Evolutionary conservation across 2,797 vertebrate genomes (phyloP), one percentile per base, ranked within the genome.

Genomic region (Spizella passerina): DNA sequence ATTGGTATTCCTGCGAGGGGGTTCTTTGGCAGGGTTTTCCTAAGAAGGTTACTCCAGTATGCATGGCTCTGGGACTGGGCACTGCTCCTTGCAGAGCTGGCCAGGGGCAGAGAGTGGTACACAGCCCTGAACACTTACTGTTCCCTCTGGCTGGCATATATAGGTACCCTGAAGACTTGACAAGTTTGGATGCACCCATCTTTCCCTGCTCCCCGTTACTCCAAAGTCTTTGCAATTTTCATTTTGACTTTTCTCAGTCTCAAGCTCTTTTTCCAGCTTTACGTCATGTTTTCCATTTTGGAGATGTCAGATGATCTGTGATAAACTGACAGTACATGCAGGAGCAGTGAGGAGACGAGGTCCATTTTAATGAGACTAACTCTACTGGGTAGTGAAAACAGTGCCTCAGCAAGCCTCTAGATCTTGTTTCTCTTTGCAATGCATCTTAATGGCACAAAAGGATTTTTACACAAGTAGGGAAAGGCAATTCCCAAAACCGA

Each of bases 321-420:
- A 93, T 86, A 96, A 95, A 92, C 92, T 94, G 94, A 90, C 92
- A 96, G 61, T 24, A 57, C 94, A 69, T 78, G 88, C 82, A 78
- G 84, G 61, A 95, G 47, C 69, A 87, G 81, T 7, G 3, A 93
- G 65, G 86, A 93, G 65, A 90, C 0, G 6, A 95, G 90, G 90
- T 87, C 93, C 90, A 91, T 95, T 96, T 95, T 95, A 96, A 96
- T 94, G 93, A 96, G 92, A 41, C 61, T 83, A 82, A 87, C 68
- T 92, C 83, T 78, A 77, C 61, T 50, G 75, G 84, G 86, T 82
- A 81, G 92, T 22, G 72, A 89, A 91, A 91, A 75, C 82, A 78
- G 53, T 68, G 61, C 72, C 82, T 91, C 24, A 0, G 47, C 68
- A 92, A 93, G 55, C 39, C 61, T 26, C 85, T 47, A 59, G 88